A percentile compares a stretch with the other conserved stretches of the same genome.
Evolutionary conservation across 2,797 vertebrate species (phyloP).

Genomic region (Diglossa cyanea): DNA sequence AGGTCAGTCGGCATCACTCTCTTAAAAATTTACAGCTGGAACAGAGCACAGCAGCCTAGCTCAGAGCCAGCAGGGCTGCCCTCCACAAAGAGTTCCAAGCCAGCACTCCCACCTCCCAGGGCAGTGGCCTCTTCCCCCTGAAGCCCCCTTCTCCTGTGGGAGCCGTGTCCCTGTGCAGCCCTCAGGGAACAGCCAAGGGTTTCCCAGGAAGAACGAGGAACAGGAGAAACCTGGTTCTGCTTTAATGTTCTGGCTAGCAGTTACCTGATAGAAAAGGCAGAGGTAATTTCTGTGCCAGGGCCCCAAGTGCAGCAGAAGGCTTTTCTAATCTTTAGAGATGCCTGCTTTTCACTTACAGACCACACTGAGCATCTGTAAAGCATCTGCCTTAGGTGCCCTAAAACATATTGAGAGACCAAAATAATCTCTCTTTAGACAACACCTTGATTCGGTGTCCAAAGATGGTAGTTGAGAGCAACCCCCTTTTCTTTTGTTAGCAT

Average conservation of each 20-base stretch:
- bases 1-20: neutral
- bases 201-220: neutral
- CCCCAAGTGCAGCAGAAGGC: neutral
- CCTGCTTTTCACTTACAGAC: neutral
- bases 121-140: neutral
- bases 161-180: neutral
- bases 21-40: neutral
- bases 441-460: neutral
- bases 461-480: neutral
- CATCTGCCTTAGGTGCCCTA: neutral
- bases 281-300: neutral
- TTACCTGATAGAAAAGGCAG: neutral
- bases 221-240: neutral
- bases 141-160: rapidly evolving
- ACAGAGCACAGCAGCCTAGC: neutral
- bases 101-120: neutral
- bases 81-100: neutral
- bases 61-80: neutral
- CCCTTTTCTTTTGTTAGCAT: rapidly evolving
- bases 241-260: neutral
- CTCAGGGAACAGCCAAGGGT: neutral
- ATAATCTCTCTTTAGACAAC: neutral
- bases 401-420: neutral
- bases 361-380: neutral
- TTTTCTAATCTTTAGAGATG: neutral